Percentiles rank a stretch among this genome's conserved stretches.
Evolutionary conservation across 2,797 vertebrate genomes (phyloP).

Genomic region (Anolis apletophallus): DNA sequence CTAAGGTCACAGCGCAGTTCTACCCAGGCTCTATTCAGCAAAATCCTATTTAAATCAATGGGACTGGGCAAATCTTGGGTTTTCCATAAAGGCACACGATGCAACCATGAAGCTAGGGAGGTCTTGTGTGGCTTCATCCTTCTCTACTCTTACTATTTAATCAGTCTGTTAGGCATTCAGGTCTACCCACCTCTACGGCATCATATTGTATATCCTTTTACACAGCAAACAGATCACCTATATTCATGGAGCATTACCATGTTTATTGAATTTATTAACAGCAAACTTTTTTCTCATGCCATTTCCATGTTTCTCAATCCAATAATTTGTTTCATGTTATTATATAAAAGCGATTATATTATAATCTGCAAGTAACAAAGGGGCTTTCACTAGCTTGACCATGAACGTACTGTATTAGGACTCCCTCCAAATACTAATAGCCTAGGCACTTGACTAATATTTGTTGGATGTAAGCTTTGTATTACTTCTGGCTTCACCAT

Average conservation of each 20-base stretch:
- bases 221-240: constrained; percentile 2
- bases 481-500: constrained; percentile 59
- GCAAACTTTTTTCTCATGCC: background rate
- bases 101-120: no score
- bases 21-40: background rate
- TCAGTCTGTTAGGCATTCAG: constrained; percentile 13
- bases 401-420: constrained; percentile 43
- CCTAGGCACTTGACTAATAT: constrained; percentile 44
- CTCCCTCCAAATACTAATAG: constrained; percentile 42
- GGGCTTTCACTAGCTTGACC: constrained; percentile 33
- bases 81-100: background rate
- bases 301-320: constrained; percentile 28
- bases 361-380: constrained; percentile 49
- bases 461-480: constrained; percentile 48
- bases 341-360: constrained; percentile 27
- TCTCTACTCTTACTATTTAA: background rate
- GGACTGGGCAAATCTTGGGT: background rate
- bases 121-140: background rate
- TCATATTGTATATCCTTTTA: background rate
- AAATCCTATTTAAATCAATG: background rate
- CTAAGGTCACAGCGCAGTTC: background rate
- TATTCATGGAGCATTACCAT: background rate
- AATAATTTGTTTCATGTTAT: background rate
- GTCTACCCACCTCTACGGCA: background rate
- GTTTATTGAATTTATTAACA: constrained; percentile 31